Base-by-base conservation (phyloP, 2,888 invertebrate genomes). In the Unio pictorum region DNA sequence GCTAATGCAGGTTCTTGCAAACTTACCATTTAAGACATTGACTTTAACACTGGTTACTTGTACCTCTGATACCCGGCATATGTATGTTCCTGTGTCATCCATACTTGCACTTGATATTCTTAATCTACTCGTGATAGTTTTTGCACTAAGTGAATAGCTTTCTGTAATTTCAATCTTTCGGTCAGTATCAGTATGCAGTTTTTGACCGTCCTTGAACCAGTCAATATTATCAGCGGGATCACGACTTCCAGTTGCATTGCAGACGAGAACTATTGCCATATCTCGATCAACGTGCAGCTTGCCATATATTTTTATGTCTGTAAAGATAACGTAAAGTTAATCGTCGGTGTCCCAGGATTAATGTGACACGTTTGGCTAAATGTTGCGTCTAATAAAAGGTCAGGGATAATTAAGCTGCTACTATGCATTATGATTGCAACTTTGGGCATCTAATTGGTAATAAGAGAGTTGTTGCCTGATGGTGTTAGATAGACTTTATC, bases 151-250 rank as follows among this genome's bases (percentile, higher is more conserved):
- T 11, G 78, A 74, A 61, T 80, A 78, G 54, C 78, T 74, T 68
- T 81, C 79, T 60, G 73, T 73, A 63, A 83, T 78, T 55, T 65
- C 30, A 30, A 78, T 72, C 26, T 69, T 68, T 66, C 67, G 69
- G 61, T 67, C 64, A 18, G 68, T 67, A 56, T 78, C 77, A 45
- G 74, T 66, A 61, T 79, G 78, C 45, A 81, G 67, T 68, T 76
- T 75, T 56, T 65, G 66, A 17, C 83, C 83, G 61, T 83, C 83
- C 71, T 81, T 81, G 69, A 81, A 83, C 83, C 83, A 83, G 68
- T 83, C 83, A 20, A 83, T 73, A 54, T 68, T 75, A 57, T 81
- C 81, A 28, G 83, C 81, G 6, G 78, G 74, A 71, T 75, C 75
- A 60, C 73, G 74, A 28, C 77, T 74, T 54, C 77, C 79, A 3